Conservation (phyloP, 2,888 invertebrate species). For the Biston betularia region DNA sequence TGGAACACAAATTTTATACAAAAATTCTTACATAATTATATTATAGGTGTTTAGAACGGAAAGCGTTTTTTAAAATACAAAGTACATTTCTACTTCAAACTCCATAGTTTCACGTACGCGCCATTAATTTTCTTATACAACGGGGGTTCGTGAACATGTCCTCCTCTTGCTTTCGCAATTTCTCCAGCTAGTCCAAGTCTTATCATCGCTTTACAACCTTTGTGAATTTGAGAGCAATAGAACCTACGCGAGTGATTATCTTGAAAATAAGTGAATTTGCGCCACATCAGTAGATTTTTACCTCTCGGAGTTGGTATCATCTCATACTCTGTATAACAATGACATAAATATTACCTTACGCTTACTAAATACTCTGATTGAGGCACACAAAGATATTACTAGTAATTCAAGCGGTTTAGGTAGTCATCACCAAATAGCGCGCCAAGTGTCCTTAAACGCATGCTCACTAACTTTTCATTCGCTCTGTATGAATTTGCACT, state of each 20-base stretch:
- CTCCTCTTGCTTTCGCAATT: not conserved
- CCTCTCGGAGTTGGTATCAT: constrained; percentile 9
- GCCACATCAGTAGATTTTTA: constrained; percentile 46
- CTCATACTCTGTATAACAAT: not conserved
- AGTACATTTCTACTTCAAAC: not conserved
- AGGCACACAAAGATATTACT: too few species aligned
- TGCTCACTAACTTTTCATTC: too few species aligned
- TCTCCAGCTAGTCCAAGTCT: not conserved
- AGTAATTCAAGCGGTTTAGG: too few species aligned
- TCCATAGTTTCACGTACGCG: not conserved
- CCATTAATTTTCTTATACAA: not conserved
- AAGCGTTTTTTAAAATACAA: too few species aligned
- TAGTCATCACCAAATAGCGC: too few species aligned
- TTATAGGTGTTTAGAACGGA: too few species aligned
- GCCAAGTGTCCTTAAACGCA: too few species aligned
- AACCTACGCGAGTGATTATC: not conserved
- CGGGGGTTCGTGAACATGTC: not conserved
- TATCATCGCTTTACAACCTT: not conserved
- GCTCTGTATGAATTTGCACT: too few species aligned
- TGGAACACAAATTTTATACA: too few species aligned
- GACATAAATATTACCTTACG: not conserved
- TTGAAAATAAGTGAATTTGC: not conserved
- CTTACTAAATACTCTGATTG: too few species aligned
- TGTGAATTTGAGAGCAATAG: not conserved
- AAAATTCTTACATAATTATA: too few species aligned